A percentile compares a stretch with the other conserved stretches of the same genome.
These are phyloP conservation scores for Trichopoda pennipes DNA, from an alignment of 2,888 invertebrate species.

Conservation along the genomic window DNA sequence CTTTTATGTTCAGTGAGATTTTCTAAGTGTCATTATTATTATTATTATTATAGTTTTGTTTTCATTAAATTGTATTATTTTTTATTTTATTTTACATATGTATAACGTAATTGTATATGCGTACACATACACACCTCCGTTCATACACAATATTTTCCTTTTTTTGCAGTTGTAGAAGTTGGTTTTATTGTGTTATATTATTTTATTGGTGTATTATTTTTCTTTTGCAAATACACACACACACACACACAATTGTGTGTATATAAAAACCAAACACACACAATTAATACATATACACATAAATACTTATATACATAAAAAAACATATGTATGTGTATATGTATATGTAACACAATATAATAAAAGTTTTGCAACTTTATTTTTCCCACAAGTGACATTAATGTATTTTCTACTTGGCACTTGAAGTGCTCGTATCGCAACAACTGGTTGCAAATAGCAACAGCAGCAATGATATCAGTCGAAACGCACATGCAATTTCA, in stretches of 20 bases:
- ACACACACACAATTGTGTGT: too few species aligned
- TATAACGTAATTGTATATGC: neutral
- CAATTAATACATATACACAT: conserved; percentile 7
- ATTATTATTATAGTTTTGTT: too few species aligned
- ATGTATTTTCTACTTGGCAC: conserved; percentile 66
- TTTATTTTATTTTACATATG: neutral
- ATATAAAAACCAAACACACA: neutral
- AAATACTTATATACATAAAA: too few species aligned
- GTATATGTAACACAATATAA: conserved; percentile 45
- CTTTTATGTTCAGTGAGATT: conserved; percentile 48
- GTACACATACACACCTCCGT: neutral
- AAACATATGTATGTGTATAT: too few species aligned
- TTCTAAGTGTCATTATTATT: conserved; percentile 52
- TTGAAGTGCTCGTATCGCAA: conserved; percentile 53
- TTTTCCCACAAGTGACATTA: conserved; percentile 68
- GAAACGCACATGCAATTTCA: conserved; percentile 6
- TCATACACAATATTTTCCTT: neutral
- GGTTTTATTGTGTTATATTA: conserved; percentile 38
- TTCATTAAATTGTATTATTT: too few species aligned
- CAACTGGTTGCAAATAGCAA: conserved; percentile 24
- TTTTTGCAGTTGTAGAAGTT: conserved; percentile 19
- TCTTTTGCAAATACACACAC: neutral
- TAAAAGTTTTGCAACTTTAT: conserved; percentile 65
- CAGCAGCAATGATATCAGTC: conserved; percentile 21
- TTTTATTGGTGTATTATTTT: conserved; percentile 22